A percentile compares a stretch with the other conserved stretches of the same genome.
Evolutionary conservation across 2,113 vertebrate species (phyloP).

Genomic region (Motacilla tschutschensis): DNA sequence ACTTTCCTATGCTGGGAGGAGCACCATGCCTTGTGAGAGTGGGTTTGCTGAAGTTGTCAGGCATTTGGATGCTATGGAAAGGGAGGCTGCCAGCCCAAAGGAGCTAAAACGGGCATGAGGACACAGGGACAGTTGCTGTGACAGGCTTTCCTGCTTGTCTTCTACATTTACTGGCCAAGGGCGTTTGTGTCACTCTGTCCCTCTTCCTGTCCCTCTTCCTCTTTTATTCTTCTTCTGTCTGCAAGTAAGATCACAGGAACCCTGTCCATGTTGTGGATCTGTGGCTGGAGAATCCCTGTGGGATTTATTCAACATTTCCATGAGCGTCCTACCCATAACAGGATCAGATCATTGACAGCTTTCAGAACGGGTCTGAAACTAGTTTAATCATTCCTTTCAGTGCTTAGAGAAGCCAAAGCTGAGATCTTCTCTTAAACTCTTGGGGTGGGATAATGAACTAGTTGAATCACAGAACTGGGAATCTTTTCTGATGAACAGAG

Average conservation of each 20-base stretch:
- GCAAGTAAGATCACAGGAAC: neutral
- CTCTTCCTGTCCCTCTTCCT: neutral
- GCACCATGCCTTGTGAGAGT: neutral
- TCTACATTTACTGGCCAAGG: neutral
- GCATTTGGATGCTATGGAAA: neutral
- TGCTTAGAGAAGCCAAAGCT: neutral
- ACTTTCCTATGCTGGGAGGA: neutral
- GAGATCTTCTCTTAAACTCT: slow-evolving; percentile 12
- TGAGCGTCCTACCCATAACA: neutral
- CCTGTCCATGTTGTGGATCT: neutral
- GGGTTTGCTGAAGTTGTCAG: neutral
- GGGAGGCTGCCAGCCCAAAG: neutral
- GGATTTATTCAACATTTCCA: neutral
- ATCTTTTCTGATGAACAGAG: neutral
- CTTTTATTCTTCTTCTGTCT: neutral
- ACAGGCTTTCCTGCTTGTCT: neutral
- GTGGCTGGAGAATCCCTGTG: neutral
- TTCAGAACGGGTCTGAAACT: neutral
- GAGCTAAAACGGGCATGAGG: neutral
- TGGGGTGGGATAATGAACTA: neutral
- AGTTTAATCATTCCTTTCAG: neutral
- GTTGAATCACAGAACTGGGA: slow-evolving; percentile 28
- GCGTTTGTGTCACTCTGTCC: neutral
- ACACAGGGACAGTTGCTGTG: neutral
- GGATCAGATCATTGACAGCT: neutral